Evolutionary conservation across 2,888 invertebrate genomes (phyloP).

Genomic region (Eupelmus urozonus): DNA sequence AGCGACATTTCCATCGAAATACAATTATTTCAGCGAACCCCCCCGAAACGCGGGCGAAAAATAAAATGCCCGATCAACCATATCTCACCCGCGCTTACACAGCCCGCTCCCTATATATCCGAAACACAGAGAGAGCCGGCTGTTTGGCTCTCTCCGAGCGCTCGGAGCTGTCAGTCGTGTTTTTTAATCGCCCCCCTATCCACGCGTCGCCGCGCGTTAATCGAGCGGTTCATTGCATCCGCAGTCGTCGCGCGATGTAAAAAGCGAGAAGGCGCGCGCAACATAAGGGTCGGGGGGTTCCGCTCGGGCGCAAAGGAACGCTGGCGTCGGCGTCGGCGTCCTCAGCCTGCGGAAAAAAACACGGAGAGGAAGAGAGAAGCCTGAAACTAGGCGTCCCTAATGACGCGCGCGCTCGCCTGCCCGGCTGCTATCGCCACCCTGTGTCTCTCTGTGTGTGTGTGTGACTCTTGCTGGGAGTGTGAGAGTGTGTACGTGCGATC

Average conservation of each 20-base stretch:
- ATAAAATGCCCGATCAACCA: no score
- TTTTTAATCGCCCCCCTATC: conserved; percentile 13
- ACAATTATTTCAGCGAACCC: no score
- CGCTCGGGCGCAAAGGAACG: conserved; percentile 3
- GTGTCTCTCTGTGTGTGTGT: not conserved
- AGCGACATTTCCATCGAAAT: no score
- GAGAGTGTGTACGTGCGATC: conserved; percentile 67
- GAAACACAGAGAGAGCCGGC: no score
- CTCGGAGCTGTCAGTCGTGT: no score
- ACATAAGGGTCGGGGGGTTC: conserved; percentile 13
- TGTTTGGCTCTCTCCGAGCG: no score
- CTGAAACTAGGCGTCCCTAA: conserved; percentile 70
- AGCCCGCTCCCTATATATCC: no score
- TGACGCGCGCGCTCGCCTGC: conserved; percentile 72
- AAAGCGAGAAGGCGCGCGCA: not conserved
- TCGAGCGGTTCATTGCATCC: conserved; percentile 53
- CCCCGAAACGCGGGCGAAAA: no score
- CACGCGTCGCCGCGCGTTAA: conserved; percentile 43
- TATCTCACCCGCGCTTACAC: no score
- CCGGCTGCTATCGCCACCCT: no score
- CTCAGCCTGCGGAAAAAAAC: conserved; percentile 57
- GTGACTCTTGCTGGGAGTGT: conserved; percentile 48
- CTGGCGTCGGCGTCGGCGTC: conserved; percentile 56
- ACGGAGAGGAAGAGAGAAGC: conserved; percentile 36
- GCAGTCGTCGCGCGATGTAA: not conserved